Evolutionary conservation across 2,797 vertebrate species (phyloP).

Genomic region (Jordanella pulchra): DNA sequence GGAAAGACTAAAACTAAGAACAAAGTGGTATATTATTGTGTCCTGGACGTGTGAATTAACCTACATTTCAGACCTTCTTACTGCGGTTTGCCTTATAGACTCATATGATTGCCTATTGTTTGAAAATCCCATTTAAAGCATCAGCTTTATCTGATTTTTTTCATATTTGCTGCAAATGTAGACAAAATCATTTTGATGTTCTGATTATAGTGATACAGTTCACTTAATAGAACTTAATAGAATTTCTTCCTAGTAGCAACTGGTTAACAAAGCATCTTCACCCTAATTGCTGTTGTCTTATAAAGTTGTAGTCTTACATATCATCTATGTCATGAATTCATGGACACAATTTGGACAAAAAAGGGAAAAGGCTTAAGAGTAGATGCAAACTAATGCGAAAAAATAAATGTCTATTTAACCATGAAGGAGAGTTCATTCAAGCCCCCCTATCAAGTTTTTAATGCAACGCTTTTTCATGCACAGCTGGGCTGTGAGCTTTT

Average conservation of each 20-base stretch:
- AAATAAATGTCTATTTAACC: too few species aligned
- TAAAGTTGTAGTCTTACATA: too few species aligned
- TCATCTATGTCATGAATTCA: too few species aligned
- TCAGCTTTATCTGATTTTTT: slow-evolving; percentile 1
- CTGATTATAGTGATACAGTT: not conserved
- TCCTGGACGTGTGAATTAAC: not conserved
- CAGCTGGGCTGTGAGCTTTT: not conserved
- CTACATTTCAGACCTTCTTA: not conserved
- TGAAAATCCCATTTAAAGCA: not conserved
- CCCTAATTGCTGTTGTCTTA: too few species aligned
- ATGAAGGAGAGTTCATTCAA: not conserved
- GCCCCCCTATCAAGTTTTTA: not conserved
- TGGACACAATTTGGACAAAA: too few species aligned
- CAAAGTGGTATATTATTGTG: not conserved
- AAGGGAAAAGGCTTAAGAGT: too few species aligned
- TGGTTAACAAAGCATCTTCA: too few species aligned
- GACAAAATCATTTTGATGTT: not conserved
- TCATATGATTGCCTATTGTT: not conserved
- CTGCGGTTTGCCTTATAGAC: not conserved
- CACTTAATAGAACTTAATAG: not conserved
- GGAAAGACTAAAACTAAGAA: too few species aligned
- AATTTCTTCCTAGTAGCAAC: too few species aligned
- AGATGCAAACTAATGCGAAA: too few species aligned
- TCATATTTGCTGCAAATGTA: not conserved
- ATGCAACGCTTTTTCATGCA: not conserved